phyloP scores from a whole-genome alignment of 1,140 invertebrate genomes.

The Acromyrmex charruanus region DNA sequence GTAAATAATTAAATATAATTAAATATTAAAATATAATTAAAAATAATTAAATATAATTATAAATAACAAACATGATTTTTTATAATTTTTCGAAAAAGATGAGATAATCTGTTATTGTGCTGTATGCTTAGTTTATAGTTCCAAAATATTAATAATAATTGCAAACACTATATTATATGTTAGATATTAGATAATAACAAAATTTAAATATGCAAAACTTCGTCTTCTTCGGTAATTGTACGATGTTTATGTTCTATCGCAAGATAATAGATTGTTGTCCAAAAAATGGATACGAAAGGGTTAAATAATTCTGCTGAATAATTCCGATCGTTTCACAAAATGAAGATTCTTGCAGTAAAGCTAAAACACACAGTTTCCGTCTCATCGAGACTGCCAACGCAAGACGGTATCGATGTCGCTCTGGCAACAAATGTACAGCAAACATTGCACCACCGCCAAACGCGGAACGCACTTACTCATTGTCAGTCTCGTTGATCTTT shows the following conservation, averaged over 20 bases:
- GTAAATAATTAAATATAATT: too few relatives aligned
- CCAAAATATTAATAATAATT: background rate
- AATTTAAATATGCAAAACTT: background rate
- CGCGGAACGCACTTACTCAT: slow-evolving; percentile 62
- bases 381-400: slow-evolving; percentile 64
- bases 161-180: background rate
- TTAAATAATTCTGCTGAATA: slow-evolving; percentile 12
- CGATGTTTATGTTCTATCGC: too few relatives aligned
- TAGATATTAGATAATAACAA: too few relatives aligned
- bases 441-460: slow-evolving; percentile 65
- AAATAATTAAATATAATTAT: background rate
- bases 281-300: background rate
- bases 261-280: too few relatives aligned
- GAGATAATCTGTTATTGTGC: background rate
- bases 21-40: background rate
- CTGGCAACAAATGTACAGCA: slow-evolving; percentile 68
- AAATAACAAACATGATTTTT: background rate
- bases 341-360: slow-evolving; percentile 24
- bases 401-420: slow-evolving; percentile 68
- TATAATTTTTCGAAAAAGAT: background rate
- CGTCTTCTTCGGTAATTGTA: too few relatives aligned
- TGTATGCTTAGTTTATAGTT: background rate
- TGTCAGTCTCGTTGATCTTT: slow-evolving; percentile 57
- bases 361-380: slow-evolving; percentile 27
- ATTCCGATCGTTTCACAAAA: slow-evolving; percentile 20